Conservation (phyloP, 1,140 invertebrate genomes). For the Drosophila insularis region DNA sequence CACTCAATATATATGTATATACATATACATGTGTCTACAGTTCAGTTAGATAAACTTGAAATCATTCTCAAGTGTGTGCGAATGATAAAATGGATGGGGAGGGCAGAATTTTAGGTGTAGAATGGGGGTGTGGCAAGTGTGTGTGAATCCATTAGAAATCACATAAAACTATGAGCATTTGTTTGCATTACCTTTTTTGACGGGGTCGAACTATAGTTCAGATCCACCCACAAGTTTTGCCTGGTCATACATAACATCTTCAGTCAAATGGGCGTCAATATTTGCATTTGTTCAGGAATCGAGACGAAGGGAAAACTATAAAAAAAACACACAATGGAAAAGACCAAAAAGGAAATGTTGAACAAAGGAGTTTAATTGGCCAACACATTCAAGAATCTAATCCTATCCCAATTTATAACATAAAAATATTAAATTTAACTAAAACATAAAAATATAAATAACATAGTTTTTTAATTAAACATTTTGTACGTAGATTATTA, state of each 20-base stretch:
- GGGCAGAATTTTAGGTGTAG: background rate
- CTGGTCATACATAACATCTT: constrained; percentile 1
- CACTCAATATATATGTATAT: background rate
- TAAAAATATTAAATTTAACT: too few species aligned
- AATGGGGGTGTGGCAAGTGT: constrained; percentile 26
- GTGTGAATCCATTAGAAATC: constrained; percentile 58
- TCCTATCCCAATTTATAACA: background rate
- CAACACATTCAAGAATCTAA: background rate
- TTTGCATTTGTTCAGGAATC: background rate
- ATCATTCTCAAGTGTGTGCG: constrained; percentile 57
- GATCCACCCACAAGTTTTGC: background rate
- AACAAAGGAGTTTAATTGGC: background rate
- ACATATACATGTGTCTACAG: constrained; percentile 19
- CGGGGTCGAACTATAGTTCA: constrained; percentile 5
- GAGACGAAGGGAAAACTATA: background rate
- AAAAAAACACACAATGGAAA: background rate
- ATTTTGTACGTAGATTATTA: too few species aligned
- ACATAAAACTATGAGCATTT: constrained; percentile 45
- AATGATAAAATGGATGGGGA: constrained; percentile 23
- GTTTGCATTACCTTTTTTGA: constrained; percentile 31
- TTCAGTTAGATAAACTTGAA: constrained; percentile 61
- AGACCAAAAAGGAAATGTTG: background rate
- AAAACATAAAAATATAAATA: too few species aligned
- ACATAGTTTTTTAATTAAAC: too few species aligned
- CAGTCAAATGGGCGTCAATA: constrained; percentile 9